Evolutionary conservation across 2,797 vertebrate species (phyloP), one percentile per base, ranked within the genome.

Genomic region (Fratercula arctica): DNA sequence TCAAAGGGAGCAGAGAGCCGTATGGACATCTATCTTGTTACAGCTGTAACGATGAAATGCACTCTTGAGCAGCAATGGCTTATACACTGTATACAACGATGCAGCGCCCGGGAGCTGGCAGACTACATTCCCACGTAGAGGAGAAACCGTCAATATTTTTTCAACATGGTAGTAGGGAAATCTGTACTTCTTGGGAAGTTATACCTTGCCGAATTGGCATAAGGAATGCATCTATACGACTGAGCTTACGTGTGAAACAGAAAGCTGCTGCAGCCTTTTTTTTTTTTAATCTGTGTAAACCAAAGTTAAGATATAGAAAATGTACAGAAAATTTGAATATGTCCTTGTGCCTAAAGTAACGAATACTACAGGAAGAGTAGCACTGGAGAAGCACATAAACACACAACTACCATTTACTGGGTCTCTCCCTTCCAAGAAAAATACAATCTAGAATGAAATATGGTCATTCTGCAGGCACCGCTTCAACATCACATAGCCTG

Each of bases 51-150:
- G 61, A 75, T 31, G 26, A 56, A 74, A 60, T 33, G 29, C 45
- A 61, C 10, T 33, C 21, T 35, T 56, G 23, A 16, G 72, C 69
- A 86, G 37, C 20, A 60, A 13, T 11, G 5, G 12, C 4, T 85
- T 26, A 35, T 3, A 6, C 8, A 21, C 13, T 20, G 9, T 2
- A 15, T 6, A 23, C 23, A 54, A 5, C 20, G 45, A 13, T 2
- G 21, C 29, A 26, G 53, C 0, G 0, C 54, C 46, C 15, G 10
- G 20, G n/a, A 87, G 61, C 13, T 53, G 33, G 68, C 73, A 26
- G 39, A 35, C 13, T 20, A 50, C 7, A 9, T 77, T 45, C 64
- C 29, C 25, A 50, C 1, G 0, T 1, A 56, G 41, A 54, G 35
- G 54, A 86, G 48, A 91, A 64, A 28, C 3, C 6, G 3, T 8